Conservation (phyloP, 1,140 invertebrate genomes). For the Cydia fagiglandana region DNA sequence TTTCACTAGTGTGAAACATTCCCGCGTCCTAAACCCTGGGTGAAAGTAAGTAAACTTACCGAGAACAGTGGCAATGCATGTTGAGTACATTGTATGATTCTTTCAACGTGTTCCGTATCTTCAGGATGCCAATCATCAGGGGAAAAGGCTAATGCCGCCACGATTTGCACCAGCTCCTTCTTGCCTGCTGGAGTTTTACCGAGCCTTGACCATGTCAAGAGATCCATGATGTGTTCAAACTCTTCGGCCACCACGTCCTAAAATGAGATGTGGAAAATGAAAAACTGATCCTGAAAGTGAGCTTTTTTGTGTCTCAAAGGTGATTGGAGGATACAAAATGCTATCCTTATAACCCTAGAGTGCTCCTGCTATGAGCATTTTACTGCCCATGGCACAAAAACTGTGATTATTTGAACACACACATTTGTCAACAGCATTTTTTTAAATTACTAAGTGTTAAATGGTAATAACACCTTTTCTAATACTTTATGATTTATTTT, state of each 20-base stretch:
- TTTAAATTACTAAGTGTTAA: too few relatives aligned
- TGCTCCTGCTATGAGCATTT: too few relatives aligned
- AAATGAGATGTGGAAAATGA: conserved; percentile 31
- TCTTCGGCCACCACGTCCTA: conserved; percentile 95
- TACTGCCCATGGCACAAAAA: too few relatives aligned
- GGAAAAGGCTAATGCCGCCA: conserved; percentile 89
- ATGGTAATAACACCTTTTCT: too few relatives aligned
- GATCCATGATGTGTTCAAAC: conserved; percentile 93
- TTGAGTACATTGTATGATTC: conserved; percentile 91
- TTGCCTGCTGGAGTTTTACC: conserved; percentile 90
- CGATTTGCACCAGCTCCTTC: conserved; percentile 91
- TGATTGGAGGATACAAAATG: too few relatives aligned
- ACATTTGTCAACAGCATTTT: too few relatives aligned
- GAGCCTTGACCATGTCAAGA: conserved; percentile 89
- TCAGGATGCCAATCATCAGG: conserved; percentile 89
- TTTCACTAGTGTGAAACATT: too few relatives aligned
- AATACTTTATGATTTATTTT: too few relatives aligned
- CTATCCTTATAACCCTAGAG: too few relatives aligned
- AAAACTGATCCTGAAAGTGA: not conserved
- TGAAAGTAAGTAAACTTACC: conserved; percentile 81
- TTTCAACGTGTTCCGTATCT: conserved; percentile 87
- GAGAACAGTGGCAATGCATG: conserved; percentile 92
- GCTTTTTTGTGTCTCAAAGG: too few relatives aligned
- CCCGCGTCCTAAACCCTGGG: too few relatives aligned
- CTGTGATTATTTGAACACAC: too few relatives aligned